phyloP scores from a whole-genome alignment of 2,113 vertebrate genomes.

The Mystacornis crossleyi region DNA sequence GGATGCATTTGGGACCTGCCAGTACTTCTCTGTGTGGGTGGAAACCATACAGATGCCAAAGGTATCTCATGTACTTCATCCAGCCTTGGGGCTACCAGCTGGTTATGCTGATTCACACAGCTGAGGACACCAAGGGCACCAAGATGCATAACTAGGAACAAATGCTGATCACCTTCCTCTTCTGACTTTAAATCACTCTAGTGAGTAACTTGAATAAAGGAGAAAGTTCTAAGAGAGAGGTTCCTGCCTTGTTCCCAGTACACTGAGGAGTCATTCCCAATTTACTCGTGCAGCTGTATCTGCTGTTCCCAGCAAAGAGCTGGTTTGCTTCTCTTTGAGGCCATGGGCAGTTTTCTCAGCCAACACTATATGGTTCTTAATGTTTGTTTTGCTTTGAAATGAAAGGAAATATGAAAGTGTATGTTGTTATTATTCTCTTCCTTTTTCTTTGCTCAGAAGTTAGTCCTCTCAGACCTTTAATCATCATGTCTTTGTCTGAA shows the following conservation, averaged over 20 bases:
- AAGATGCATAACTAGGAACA: neutral
- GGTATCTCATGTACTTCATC: neutral
- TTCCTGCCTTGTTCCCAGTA: neutral
- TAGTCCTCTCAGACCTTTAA: slow-evolving; percentile 47
- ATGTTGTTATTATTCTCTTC: slow-evolving; percentile 22
- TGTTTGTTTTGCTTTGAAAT: slow-evolving; percentile 34
- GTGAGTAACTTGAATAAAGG: neutral
- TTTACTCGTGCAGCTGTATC: rapidly evolving
- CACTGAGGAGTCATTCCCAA: rapidly evolving
- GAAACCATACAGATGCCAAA: neutral
- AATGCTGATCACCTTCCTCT: neutral
- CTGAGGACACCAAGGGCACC: neutral
- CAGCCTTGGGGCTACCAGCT: neutral
- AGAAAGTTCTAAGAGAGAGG: neutral
- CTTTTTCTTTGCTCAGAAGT: slow-evolving; percentile 58
- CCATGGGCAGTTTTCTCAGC: neutral
- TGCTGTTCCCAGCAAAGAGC: neutral
- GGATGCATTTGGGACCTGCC: neutral
- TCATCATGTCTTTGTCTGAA: slow-evolving; percentile 41
- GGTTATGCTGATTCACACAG: neutral
- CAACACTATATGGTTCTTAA: neutral
- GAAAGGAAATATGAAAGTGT: neutral
- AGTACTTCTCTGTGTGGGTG: neutral
- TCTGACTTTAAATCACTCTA: neutral
- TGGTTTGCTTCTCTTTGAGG: neutral